Conservation (phyloP, 2,113 vertebrate genomes). For the Embiotoca jacksoni region DNA sequence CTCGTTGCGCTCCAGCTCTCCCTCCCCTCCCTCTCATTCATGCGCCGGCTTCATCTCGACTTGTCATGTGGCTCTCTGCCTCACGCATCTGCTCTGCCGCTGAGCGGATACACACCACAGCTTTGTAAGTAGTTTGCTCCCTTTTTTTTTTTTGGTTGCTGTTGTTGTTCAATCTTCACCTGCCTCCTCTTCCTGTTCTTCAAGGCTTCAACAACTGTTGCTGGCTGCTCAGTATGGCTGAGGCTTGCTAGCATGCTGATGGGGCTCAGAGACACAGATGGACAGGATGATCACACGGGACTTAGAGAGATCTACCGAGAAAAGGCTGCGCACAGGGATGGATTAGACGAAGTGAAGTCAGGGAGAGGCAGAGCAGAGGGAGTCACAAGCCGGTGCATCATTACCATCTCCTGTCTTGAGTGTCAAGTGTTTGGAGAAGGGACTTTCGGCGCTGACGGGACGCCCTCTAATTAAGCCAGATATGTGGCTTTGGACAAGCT, state of each 20-base stretch:
- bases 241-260: slow-evolving; percentile 30
- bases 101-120: slow-evolving; percentile 27
- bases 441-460: slow-evolving; percentile 37
- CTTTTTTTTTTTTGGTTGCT: slow-evolving; percentile 5
- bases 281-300: slow-evolving; percentile 36
- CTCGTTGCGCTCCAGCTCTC: slow-evolving; percentile 25
- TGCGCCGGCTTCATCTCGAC: slow-evolving; percentile 48
- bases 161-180: slow-evolving; percentile 15
- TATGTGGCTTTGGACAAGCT: slow-evolving; percentile 46
- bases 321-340: slow-evolving; percentile 6
- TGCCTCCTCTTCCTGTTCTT: slow-evolving; percentile 21
- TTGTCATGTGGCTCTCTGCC: slow-evolving; percentile 58
- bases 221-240: slow-evolving; percentile 27
- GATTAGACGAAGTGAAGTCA: slow-evolving; percentile 27
- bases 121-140: slow-evolving; percentile 64
- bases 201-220: slow-evolving; percentile 62
- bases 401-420: slow-evolving; percentile 2
- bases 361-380: slow-evolving; percentile 15
- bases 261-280: slow-evolving; percentile 39
- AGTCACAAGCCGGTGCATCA: slow-evolving; percentile 16
- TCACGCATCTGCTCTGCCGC: slow-evolving; percentile 10
- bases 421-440: slow-evolving; percentile 35
- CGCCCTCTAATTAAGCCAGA: slow-evolving; percentile 54
- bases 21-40: slow-evolving; percentile 58
- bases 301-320: slow-evolving; percentile 10